Evolutionary conservation across 2,888 invertebrate genomes (phyloP), one percentile per base, ranked within the genome.

Genomic region (Chymomyza caudatula): DNA sequence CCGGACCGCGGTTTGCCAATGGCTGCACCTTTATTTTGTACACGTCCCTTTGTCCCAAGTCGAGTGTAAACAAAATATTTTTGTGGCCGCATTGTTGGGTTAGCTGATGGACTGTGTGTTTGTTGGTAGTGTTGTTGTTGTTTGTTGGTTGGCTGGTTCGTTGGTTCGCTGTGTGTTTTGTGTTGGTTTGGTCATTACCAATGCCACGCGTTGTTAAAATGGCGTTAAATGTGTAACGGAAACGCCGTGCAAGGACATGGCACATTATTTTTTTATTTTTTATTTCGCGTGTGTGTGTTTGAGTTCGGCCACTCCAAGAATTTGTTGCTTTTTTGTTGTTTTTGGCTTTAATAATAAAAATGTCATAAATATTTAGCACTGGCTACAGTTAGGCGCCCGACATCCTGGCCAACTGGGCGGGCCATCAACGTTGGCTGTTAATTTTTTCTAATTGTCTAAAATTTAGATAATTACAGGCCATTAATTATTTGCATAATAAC

Each of bases 401-500:
- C 42, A 44, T 43, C 19, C n/a, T 19, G 29, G 22, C 44, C 53
- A 29, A 15, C 22, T 56, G 29, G 8, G 23, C 13, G 25, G 52
- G 44, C 37, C 43, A 25, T 60, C 44, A 20, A 44, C 20, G 61
- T 56, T 72, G 71, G 20, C 20, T 83, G 80, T 78, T 87, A 83
- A 85, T 85, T 86, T 88, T 88, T 86, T 82, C 75, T 83, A 88
- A 88, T 88, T 85, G 87, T 77, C 77, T 72, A 73, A 87, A 88
- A 88, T 88, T 88, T 86, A 87, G 78, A 83, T 88, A 88, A 88
- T 88, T 88, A 87, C 81, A 77, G 66, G 74, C 76, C 77, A 88
- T 88, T 88, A 88, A 88, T 88, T 86, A 88, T 88, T 88, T 77
- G 83, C 79, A 85, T 81, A 87, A 84, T 86, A 81, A 84, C 74